phyloP scores from a whole-genome alignment of 2,797 vertebrate genomes.

The Zalophus californianus region DNA sequence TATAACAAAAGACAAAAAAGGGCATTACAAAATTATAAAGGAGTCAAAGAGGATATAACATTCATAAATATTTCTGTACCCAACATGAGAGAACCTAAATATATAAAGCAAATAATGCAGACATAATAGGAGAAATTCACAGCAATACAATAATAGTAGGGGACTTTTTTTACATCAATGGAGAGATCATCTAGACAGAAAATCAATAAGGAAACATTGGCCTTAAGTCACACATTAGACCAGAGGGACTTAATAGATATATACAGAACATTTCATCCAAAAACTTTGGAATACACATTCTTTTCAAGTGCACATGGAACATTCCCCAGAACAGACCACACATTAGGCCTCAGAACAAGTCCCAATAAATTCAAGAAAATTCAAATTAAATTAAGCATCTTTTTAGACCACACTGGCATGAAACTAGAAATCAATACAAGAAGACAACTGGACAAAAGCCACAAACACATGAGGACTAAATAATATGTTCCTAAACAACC shows the following conservation, averaged over 20 bases:
- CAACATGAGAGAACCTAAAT: not conserved
- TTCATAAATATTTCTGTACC: not conserved
- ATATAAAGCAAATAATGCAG: not conserved
- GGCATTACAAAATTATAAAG: not conserved
- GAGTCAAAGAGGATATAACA: not conserved
- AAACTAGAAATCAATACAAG: not conserved
- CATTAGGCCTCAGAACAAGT: not conserved
- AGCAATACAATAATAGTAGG: not conserved
- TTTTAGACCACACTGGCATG: not conserved
- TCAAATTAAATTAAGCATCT: not conserved
- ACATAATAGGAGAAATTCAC: not conserved
- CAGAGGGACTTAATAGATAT: not conserved
- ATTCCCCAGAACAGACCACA: not conserved
- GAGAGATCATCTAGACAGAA: not conserved
- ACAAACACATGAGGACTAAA: not conserved
- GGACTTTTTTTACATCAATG: not conserved
- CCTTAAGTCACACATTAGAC: not conserved
- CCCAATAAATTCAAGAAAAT: not conserved
- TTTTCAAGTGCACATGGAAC: not conserved
- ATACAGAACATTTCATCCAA: not conserved
- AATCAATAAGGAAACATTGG: not conserved
- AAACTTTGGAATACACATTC: not conserved
- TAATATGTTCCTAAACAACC: not conserved
- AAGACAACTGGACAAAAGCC: not conserved
- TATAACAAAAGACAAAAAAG: not conserved